Evolutionary conservation across 1,140 invertebrate species (phyloP), one percentile per base, ranked within the genome.

Genomic region (Drosophila ambigua): DNA sequence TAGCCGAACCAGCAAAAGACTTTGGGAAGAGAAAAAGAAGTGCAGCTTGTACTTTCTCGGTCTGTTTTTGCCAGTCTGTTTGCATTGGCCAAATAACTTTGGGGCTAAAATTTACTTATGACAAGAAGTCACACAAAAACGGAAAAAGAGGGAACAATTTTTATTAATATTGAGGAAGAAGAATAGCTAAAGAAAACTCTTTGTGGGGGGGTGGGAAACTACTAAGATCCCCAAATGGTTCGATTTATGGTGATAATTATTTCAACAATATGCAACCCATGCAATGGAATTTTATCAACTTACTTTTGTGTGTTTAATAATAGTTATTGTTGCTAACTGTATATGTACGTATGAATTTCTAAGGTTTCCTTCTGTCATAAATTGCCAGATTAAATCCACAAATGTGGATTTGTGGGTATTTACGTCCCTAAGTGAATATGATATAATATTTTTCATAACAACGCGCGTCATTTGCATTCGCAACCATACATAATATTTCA

Each of bases 81-180:
- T 77, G 55, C 63, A 58, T 67, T 54, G 50, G 13, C 35, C 65
- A 83, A 84, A 84, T 65, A 79, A 49, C 77, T 69, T 67, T 74
- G 23, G 1, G 59, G 72, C 72, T 63, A 67, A 44, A 55, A 62
- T 62, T 77, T 79, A 31, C 77, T 76, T 76, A 63, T 55, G 55
- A 15, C 49, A 45, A 53, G 49, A 20, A 59, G 35, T 26, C 44
- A 6, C 15, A 43, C 24, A 26, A 43, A 48, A 71, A 13, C 20
- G 15, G 16, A 43, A 44, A 58, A 13, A 6, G 45, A 51, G 41
- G 23, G 5, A 16, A 35, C 45, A 57, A 61, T 62, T 39, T 50
- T 53, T 57, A 72, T 63, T 62, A 63, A 65, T 57, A 50, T n/a
- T 15, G 16, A 8, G 7, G 13, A 15, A 52, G 24, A 46, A 13